Conservation (phyloP, 2,113 vertebrate genomes). For the Struthio camelus region DNA sequence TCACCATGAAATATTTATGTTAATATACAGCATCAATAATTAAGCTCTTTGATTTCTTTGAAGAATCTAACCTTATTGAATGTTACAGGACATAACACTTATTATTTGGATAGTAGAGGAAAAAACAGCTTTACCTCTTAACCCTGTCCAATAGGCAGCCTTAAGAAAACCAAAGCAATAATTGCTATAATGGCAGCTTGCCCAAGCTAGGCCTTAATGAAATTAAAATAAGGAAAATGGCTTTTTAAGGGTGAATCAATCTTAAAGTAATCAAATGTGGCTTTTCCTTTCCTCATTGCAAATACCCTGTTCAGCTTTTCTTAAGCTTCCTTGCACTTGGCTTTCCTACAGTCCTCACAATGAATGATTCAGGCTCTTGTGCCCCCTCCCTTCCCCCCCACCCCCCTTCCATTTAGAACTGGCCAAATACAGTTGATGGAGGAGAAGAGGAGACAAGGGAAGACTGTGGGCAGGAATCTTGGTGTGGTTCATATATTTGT, state of each 20-base stretch:
- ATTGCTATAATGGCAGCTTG: slow-evolving; percentile 16
- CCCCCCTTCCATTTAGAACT: background rate
- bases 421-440: background rate
- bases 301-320: background rate
- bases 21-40: slow-evolving; percentile 18
- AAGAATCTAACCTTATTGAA: background rate
- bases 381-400: too few relatives aligned
- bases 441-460: background rate
- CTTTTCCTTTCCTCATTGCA: background rate
- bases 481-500: fast-evolving
- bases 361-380: background rate
- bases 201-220: background rate
- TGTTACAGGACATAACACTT: background rate
- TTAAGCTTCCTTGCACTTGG: background rate
- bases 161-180: background rate
- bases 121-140: slow-evolving; percentile 13
- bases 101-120: background rate
- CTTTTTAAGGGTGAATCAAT: background rate
- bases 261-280: background rate
- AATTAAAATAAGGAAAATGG: background rate
- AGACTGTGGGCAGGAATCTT: background rate
- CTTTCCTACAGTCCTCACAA: background rate
- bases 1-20: background rate
- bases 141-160: background rate
- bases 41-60: background rate